A percentile compares a stretch with the other conserved stretches of the same genome.
Evolutionary conservation across 2,797 vertebrate genomes (phyloP).

Genomic region (Sphenodon punctatus): DNA sequence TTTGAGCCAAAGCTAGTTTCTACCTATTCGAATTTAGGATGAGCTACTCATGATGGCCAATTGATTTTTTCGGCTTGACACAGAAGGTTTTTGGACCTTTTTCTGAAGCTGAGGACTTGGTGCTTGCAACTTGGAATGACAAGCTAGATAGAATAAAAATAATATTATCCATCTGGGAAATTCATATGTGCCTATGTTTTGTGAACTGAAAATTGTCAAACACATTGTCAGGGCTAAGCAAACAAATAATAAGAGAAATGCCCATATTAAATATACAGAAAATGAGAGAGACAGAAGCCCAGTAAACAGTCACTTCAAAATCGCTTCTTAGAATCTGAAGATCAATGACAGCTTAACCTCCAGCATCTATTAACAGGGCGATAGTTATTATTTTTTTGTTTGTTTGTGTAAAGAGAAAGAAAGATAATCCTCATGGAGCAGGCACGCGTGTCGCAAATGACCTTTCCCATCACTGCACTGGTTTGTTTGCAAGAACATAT

Average conservation of each 20-base stretch:
- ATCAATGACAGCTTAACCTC: slow-evolving; percentile 47
- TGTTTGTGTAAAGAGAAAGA: slow-evolving; percentile 35
- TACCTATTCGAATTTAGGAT: too few relatives aligned
- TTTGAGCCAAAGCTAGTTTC: too few relatives aligned
- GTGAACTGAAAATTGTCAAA: not conserved
- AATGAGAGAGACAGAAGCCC: not conserved
- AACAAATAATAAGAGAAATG: not conserved
- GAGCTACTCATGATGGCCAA: too few relatives aligned
- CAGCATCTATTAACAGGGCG: slow-evolving; percentile 37
- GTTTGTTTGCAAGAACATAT: slow-evolving; percentile 70
- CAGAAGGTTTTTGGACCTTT: too few relatives aligned
- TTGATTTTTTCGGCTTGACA: too few relatives aligned
- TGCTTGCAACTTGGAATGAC: too few relatives aligned
- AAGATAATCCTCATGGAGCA: slow-evolving; percentile 36
- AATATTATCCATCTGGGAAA: too few relatives aligned
- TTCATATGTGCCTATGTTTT: too few relatives aligned
- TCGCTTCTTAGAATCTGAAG: slow-evolving; percentile 19
- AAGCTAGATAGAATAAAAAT: too few relatives aligned
- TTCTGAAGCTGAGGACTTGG: too few relatives aligned
- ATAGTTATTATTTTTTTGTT: slow-evolving; percentile 32
- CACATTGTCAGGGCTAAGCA: slow-evolving; percentile 19
- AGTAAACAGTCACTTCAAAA: slow-evolving; percentile 7
- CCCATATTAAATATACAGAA: slow-evolving; percentile 10
- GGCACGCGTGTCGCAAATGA: slow-evolving; percentile 56
- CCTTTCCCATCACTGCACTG: slow-evolving; percentile 51